These are phyloP conservation scores for Tiliqua scincoides DNA, from an alignment of 2,113 vertebrate genomes.

Conservation along the genomic window DNA sequence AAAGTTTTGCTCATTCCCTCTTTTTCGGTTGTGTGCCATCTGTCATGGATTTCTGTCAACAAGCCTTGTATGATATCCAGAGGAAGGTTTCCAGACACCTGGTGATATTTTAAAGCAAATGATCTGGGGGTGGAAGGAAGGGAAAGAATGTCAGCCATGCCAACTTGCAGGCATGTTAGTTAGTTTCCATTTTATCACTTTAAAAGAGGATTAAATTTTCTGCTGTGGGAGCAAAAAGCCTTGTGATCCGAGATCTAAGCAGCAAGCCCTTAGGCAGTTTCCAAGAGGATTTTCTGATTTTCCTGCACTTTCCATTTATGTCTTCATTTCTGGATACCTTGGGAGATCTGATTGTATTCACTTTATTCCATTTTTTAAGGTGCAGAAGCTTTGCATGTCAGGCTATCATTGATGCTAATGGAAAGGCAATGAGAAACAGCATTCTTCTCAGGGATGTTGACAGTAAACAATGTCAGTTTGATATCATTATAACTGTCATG, in stretches of 20 bases:
- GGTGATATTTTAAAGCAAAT: constrained; percentile 38
- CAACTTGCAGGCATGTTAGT: not conserved
- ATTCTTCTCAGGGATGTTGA: not conserved
- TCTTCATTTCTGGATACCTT: not conserved
- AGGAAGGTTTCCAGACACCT: constrained; percentile 34
- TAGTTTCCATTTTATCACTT: not conserved
- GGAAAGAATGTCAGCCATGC: not conserved
- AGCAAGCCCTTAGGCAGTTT: not conserved
- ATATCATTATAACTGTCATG: not conserved
- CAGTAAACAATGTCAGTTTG: not conserved
- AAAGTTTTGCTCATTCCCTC: not conserved
- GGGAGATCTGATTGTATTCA: not conserved
- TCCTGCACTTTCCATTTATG: not conserved
- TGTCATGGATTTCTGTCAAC: constrained; percentile 38
- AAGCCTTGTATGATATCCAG: constrained; percentile 32
- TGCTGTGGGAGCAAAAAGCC: rapidly evolving
- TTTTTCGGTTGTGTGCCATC: constrained; percentile 30
- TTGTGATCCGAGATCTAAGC: not conserved
- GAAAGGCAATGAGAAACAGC: not conserved
- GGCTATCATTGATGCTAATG: not conserved
- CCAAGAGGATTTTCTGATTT: not conserved
- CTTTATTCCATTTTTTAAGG: not conserved
- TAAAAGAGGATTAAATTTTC: constrained; percentile 14
- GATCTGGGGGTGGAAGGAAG: constrained; percentile 14
- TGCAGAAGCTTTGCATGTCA: not conserved